phyloP scores from a whole-genome alignment of 2,888 invertebrate genomes.

The Cyaniris semiargus region DNA sequence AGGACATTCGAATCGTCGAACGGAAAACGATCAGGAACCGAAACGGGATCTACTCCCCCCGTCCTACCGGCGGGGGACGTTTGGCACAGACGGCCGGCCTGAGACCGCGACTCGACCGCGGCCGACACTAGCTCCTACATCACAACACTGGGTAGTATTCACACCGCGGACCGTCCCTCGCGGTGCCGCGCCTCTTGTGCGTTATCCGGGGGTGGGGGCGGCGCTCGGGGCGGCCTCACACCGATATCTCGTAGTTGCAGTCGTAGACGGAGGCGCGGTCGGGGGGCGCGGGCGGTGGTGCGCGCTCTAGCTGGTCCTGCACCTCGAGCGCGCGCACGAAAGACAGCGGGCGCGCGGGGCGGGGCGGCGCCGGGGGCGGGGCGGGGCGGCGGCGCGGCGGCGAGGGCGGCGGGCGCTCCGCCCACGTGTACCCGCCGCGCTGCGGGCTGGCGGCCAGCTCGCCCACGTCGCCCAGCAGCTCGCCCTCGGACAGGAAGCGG shows the following conservation, averaged over 20 bases:
- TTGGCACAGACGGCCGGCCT: not conserved
- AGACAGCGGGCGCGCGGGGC: slow-evolving; percentile 87
- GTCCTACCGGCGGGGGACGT: not conserved
- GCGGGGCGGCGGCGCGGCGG: slow-evolving; percentile 58
- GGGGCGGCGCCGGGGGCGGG: slow-evolving; percentile 52
- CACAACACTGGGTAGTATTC: slow-evolving; percentile 73
- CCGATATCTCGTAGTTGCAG: slow-evolving; percentile 97
- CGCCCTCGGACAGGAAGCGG: slow-evolving; percentile 90
- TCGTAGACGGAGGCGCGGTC: slow-evolving; percentile 95
- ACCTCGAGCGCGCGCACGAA: slow-evolving; percentile 94
- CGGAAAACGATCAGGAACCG: not conserved
- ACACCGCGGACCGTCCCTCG: slow-evolving; percentile 57
- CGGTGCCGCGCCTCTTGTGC: slow-evolving; percentile 56
- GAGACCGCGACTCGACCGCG: too few relatives aligned
- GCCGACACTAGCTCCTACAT: slow-evolving; percentile 44
- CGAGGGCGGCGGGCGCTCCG: slow-evolving; percentile 72
- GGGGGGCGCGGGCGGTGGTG: slow-evolving; percentile 79
- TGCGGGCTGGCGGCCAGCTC: slow-evolving; percentile 94
- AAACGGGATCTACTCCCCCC: not conserved
- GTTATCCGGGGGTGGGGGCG: slow-evolving; percentile 45
- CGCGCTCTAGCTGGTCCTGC: slow-evolving; percentile 93
- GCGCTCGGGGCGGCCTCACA: too few relatives aligned
- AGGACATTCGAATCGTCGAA: not conserved
- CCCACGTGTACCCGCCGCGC: slow-evolving; percentile 78
- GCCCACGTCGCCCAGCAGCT: slow-evolving; percentile 87